phyloP scores from a whole-genome alignment of 2,888 invertebrate species.

The Entomobrya multifasciata region DNA sequence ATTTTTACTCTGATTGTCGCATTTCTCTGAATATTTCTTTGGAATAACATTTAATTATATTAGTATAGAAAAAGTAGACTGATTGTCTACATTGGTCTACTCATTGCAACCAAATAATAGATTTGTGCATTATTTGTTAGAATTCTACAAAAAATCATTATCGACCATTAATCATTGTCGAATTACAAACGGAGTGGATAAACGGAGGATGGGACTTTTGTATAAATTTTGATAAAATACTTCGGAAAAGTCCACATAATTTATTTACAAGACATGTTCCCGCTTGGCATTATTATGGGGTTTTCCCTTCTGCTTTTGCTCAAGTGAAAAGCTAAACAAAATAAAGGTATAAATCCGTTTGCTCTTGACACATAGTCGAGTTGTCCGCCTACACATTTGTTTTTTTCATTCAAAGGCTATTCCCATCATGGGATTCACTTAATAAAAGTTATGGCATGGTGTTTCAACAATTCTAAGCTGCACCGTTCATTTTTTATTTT shows the following conservation, averaged over 20 bases:
- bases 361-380: not conserved
- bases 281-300: too few species aligned
- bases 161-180: conserved; percentile 35
- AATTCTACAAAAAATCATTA: not conserved
- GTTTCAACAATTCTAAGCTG: too few species aligned
- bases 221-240: conserved; percentile 15
- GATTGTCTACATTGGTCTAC: too few species aligned
- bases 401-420: not conserved
- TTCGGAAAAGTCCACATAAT: conserved; percentile 1
- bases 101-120: too few species aligned
- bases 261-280: not conserved
- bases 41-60: too few species aligned
- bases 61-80: too few species aligned
- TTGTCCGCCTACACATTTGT: not conserved
- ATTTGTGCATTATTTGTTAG: not conserved
- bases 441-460: too few species aligned
- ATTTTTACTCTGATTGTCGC: too few species aligned
- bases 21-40: too few species aligned
- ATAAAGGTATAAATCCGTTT: not conserved
- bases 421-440: not conserved
- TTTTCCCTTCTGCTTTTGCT: not conserved
- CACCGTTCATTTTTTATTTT: too few species aligned
- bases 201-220: not conserved
- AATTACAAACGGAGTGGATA: not conserved
- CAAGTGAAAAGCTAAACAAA: not conserved